Evolutionary conservation across 1,140 invertebrate species (phyloP), one percentile per base, ranked within the genome.

Genomic region (Lordiphosa collinella): DNA sequence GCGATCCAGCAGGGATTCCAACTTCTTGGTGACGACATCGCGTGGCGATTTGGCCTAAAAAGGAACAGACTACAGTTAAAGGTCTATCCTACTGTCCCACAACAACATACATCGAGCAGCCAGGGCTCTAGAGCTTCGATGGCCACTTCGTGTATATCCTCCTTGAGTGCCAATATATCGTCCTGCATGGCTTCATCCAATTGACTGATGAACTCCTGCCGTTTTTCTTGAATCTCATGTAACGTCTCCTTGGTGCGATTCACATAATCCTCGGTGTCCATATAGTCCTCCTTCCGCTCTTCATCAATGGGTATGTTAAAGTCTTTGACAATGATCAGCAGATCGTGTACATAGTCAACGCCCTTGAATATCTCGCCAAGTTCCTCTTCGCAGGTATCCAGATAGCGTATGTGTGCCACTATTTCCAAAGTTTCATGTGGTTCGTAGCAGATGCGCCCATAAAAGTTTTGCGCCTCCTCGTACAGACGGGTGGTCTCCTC

Each of bases 321-420:
- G 65, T 94, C 92, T 53, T 94, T 93, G 63, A 94, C 94, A 4
- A 95, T 91, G 40, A 94, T 91, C 75, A 95, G 93, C 47, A 95
- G 86, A 63, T 95, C 93, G 74, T 93, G 94, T 1, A 93, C 91
- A 74, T 94, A 92, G 67, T 93, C 92, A 3, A 94, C 88, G 41
- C 92, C 90, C 12, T 78, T 78, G 74, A 95, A 93, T 75, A 95
- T 89, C 1, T 90, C 89, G 35, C 94, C 92, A 22, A 94, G 90
- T 88, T 91, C 91, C 18, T 88, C 71, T 54, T 91, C 90, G 22
- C 93, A 91, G 43, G 91, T 89, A 52, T 95, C 94, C 1, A 95
- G 76, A 80, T 94, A 95, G 13, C 91, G 91, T 1, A 96, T 90
- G 62, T 92, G 93, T 25, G 91, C 89, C 0, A 95, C 94, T 73